These are phyloP conservation scores for Phyllotreta cruciferae DNA, from an alignment of 2,888 invertebrate genomes.

Conservation along the genomic window DNA sequence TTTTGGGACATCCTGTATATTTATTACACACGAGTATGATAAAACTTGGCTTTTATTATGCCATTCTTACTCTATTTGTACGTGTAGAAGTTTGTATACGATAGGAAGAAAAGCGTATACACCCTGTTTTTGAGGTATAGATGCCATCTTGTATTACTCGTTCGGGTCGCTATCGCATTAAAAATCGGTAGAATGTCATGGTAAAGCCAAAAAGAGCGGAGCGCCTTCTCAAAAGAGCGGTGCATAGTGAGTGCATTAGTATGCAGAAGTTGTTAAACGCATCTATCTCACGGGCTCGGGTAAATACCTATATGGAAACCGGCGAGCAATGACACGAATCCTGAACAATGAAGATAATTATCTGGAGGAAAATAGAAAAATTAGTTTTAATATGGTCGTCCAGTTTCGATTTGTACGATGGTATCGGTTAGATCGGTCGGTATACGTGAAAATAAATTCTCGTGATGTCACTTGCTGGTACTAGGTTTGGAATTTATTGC, in stretches of 20 bases:
- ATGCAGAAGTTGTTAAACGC: slow-evolving; percentile 36
- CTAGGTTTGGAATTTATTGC: no score
- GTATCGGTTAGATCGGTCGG: neutral
- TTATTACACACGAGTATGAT: no score
- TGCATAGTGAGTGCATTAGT: slow-evolving; percentile 30
- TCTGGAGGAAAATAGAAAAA: slow-evolving; percentile 31
- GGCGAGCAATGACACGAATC: slow-evolving; percentile 22
- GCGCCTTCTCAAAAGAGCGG: slow-evolving; percentile 12
- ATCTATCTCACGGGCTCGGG: slow-evolving; percentile 32
- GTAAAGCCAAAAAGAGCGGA: slow-evolving; percentile 12
- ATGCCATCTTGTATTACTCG: neutral
- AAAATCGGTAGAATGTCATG: slow-evolving; percentile 7
- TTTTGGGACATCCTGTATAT: no score
- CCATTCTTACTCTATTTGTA: no score
- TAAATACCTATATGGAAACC: slow-evolving; percentile 34
- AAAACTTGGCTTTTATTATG: no score
- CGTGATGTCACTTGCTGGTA: no score
- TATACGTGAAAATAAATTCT: neutral
- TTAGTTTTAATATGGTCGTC: slow-evolving; percentile 35
- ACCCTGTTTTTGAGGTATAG: neutral
- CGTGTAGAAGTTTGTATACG: no score
- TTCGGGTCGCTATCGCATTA: slow-evolving; percentile 7
- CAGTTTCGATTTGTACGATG: neutral
- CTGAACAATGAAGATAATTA: slow-evolving; percentile 34
- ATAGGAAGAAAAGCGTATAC: no score